Evolutionary conservation across 1,140 invertebrate species (phyloP), one percentile per base, ranked within the genome.

Genomic region (Caenorhabditis inopinata): DNA sequence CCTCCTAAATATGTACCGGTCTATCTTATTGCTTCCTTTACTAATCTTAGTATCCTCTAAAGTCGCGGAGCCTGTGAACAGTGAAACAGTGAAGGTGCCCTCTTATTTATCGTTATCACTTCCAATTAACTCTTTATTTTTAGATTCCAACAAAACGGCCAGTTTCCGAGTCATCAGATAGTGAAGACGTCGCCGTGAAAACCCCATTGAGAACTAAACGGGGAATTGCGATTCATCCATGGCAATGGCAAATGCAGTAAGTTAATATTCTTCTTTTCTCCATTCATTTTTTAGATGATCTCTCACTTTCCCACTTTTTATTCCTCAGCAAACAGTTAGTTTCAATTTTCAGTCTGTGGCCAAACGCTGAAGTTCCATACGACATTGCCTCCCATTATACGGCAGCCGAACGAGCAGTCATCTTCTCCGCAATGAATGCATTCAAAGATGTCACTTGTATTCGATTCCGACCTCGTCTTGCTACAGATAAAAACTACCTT

Each of bases 311-410:
- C 38, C 14, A 42, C 38, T 42, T 42, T 14, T 42, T 14, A 14
- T 42, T 7, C n/a, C 27, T 14, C 4, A 29, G 11, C 23, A 2
- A 23, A 29, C 47, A 21, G 18, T 5, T 21, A 49, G 32, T 18
- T 14, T 51, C n/a, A n/a, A n/a, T 49, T 79, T 79, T 48, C 49
- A 79, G 78, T 74, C 78, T 79, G 1, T 79, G 78, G 78, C 78
- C 78, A 6, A 62, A 74, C 14, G 78, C 16, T 12, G 47, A 68
- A 68, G 78, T 79, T 25, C 78, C 78, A 18, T 79, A 79, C n/a
- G 62, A 79, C 29, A 79, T 79, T 35, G 78, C 78, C n/a, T 51
- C 78, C n/a, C 78, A 79, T 35, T 79, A 79, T 46, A 51, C 42
- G 27, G 29, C 62, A 11, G 23, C 18, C 1, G 78, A 79, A 51